These are phyloP conservation scores for Rostratula benghalensis DNA, from an alignment of 2,113 vertebrate species.

Conservation along the genomic window DNA sequence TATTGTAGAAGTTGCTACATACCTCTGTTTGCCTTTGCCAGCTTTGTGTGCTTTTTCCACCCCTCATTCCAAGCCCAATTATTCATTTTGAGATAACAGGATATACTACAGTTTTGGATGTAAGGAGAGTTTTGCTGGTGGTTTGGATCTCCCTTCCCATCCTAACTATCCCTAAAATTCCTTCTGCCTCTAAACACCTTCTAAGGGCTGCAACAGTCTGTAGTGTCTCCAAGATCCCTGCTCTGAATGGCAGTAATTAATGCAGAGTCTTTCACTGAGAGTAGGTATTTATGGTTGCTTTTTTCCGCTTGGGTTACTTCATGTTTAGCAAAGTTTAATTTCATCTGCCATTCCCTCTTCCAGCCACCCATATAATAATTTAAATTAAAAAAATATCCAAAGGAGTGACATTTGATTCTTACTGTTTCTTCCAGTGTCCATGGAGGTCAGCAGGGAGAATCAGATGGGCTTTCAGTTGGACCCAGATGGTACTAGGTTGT, in stretches of 20 bases:
- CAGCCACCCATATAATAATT: neutral
- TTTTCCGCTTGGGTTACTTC: neutral
- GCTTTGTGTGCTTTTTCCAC: neutral
- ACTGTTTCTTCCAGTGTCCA: neutral
- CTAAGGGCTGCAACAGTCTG: neutral
- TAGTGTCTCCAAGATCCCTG: neutral
- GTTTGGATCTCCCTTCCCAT: neutral
- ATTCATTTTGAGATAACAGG: neutral
- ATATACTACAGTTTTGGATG: neutral
- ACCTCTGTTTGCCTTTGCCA: neutral
- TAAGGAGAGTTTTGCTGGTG: neutral
- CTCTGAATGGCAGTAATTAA: neutral
- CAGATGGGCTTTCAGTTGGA: neutral
- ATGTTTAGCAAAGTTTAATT: neutral
- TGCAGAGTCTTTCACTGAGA: neutral
- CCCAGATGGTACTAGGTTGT: neutral
- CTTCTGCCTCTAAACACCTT: neutral
- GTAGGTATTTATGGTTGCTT: neutral
- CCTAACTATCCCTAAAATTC: neutral
- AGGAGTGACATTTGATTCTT: neutral
- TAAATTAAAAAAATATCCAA: neutral
- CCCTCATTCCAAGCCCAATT: neutral
- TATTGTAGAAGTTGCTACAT: neutral
- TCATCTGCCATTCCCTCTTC: neutral
- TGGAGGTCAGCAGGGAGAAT: neutral